Evolutionary conservation across 53 echinoderm and acorn worm species (phyloP).

Genomic region (Henricia sp.): DNA sequence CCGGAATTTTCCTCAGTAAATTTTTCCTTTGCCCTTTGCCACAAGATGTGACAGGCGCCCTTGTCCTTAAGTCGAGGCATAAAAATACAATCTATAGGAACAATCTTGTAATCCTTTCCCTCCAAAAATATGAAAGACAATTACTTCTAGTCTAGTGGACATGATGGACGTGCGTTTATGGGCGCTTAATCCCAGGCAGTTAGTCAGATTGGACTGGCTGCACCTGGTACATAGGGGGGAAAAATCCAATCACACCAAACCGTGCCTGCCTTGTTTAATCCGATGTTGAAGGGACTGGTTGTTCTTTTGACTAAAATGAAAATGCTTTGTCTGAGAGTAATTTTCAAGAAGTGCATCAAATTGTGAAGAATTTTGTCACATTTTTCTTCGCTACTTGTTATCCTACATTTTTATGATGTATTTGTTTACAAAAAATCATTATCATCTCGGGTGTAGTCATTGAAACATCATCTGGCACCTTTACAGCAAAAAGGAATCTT

Average conservation of each 20-base stretch:
- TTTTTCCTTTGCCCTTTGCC: slow-evolving; percentile 5
- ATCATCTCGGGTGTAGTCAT: too few relatives aligned
- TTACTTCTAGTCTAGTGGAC: slow-evolving; percentile 29
- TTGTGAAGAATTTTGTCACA: too few relatives aligned
- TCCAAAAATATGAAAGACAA: slow-evolving; percentile 5
- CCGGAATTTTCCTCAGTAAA: slow-evolving; percentile 4
- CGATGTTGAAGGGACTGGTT: neutral
- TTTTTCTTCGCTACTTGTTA: too few relatives aligned
- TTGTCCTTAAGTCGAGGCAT: neutral
- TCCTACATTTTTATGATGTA: too few relatives aligned
- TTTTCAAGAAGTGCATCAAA: too few relatives aligned
- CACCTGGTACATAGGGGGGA: slow-evolving; percentile 10
- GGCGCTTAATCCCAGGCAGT: slow-evolving; percentile 12
- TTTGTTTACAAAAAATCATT: too few relatives aligned
- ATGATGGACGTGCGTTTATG: slow-evolving; percentile 29
- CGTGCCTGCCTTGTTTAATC: neutral
- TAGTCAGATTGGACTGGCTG: neutral
- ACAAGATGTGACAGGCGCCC: slow-evolving; percentile 22
- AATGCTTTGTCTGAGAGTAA: too few relatives aligned
- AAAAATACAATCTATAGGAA: neutral
- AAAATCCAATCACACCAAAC: slow-evolving; percentile 14
- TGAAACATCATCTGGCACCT: too few relatives aligned
- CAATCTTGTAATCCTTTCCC: neutral
- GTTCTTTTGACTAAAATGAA: too few relatives aligned
- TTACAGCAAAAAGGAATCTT: too few relatives aligned